phyloP scores from a whole-genome alignment of 1,140 invertebrate species.

The Drosophila malerkotliana region DNA sequence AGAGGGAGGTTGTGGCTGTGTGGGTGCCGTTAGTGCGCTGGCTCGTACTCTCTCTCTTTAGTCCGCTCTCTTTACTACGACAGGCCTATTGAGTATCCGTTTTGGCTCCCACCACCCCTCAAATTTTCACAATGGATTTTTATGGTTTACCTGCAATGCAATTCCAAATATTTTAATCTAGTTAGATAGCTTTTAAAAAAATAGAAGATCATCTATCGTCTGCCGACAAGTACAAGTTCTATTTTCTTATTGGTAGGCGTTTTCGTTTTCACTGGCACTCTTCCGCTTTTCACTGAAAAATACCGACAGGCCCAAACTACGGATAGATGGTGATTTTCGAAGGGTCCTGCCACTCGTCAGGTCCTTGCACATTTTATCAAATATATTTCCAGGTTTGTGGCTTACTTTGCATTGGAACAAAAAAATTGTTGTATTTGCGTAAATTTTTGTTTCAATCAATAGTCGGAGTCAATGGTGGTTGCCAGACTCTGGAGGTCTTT shows the following conservation, averaged over 20 bases:
- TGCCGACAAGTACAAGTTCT: not conserved
- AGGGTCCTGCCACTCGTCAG: not conserved
- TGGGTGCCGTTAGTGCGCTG: conserved; percentile 66
- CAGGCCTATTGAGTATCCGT: conserved; percentile 70
- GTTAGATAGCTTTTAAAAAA: not conserved
- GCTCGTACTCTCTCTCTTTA: conserved; percentile 1
- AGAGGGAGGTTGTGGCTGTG: conserved; percentile 34
- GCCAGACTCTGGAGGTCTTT: no score
- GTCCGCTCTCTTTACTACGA: conserved; percentile 41
- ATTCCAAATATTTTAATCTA: conserved; percentile 23
- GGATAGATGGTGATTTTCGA: not conserved
- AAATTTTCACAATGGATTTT: conserved; percentile 81
- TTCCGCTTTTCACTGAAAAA: conserved; percentile 2
- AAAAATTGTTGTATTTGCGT: conserved; percentile 50
- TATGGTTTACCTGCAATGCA: conserved; percentile 75
- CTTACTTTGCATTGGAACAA: conserved; percentile 74
- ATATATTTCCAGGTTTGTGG: not conserved
- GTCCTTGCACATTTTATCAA: not conserved
- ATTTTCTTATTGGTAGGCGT: conserved; percentile 46
- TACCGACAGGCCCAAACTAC: conserved; percentile 1
- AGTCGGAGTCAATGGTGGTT: conserved; percentile 8
- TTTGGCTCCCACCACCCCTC: conserved; percentile 79
- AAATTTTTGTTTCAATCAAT: conserved; percentile 64
- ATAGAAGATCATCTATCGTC: not conserved
- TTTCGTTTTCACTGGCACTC: conserved; percentile 20